Conservation (phyloP, 2,113 vertebrate species). For the Terrapene triunguis region DNA sequence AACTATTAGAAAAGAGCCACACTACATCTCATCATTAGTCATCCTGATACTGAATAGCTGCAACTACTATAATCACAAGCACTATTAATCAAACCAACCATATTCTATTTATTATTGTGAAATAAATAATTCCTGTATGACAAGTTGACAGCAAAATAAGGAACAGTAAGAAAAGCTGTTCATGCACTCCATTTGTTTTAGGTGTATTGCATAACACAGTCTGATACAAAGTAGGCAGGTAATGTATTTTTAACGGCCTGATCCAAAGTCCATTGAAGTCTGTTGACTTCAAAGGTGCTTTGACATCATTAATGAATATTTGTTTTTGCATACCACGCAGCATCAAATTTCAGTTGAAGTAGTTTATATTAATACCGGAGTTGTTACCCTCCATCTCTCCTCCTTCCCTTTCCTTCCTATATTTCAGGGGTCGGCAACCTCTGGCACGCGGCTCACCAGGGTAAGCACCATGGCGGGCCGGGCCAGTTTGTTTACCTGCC, state of each 20-base stretch:
- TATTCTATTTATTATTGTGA: constrained; percentile 59
- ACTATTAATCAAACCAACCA: constrained; percentile 66
- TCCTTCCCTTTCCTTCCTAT: constrained; percentile 38
- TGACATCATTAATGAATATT: constrained; percentile 64
- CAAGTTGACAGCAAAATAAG: constrained; percentile 56
- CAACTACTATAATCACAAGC: constrained; percentile 68
- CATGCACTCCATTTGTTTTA: not conserved
- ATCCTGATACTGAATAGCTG: constrained; percentile 73
- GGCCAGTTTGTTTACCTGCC: no score
- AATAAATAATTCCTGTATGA: constrained; percentile 17
- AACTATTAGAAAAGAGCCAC: constrained; percentile 60
- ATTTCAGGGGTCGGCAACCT: not conserved
- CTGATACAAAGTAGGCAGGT: constrained; percentile 54
- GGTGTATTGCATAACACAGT: not conserved
- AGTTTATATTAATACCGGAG: constrained; percentile 20
- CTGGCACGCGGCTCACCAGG: no score
- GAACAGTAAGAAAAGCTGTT: constrained; percentile 36
- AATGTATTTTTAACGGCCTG: not conserved
- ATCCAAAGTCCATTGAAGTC: not conserved
- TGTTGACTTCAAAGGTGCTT: constrained; percentile 61
- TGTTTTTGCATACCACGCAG: constrained; percentile 62
- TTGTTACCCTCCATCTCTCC: constrained; percentile 34
- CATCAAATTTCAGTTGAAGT: constrained; percentile 57
- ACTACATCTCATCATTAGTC: constrained; percentile 66
- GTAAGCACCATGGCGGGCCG: no score